Conservation (phyloP, 2,113 vertebrate genomes). For the Phycodurus eques region DNA sequence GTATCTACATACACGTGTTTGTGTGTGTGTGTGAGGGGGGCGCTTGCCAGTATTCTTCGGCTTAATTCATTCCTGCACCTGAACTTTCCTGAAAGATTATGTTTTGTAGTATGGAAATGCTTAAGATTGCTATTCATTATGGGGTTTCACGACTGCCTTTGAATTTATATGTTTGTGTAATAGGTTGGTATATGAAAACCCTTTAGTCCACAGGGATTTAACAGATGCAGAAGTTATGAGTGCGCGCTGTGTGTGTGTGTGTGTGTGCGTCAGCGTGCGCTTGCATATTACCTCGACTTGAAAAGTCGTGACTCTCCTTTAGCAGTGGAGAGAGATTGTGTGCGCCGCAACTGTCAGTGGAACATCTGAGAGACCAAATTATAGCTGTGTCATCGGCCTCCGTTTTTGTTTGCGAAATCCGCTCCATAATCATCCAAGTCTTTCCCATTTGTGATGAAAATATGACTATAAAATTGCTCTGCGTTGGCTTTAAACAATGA, state of each 20-base stretch:
- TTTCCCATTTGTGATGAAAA: slow-evolving; percentile 53
- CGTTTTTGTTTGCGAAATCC: slow-evolving; percentile 56
- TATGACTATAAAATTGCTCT: slow-evolving; percentile 44
- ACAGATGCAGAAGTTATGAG: slow-evolving; percentile 42
- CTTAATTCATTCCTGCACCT: slow-evolving; percentile 59
- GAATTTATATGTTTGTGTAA: slow-evolving; percentile 47
- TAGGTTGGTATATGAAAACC: slow-evolving; percentile 26
- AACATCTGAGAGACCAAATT: slow-evolving; percentile 69
- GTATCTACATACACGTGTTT: neutral
- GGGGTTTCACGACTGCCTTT: slow-evolving; percentile 52
- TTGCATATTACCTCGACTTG: slow-evolving; percentile 61
- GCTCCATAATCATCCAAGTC: slow-evolving; percentile 55
- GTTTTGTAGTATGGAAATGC: slow-evolving; percentile 67
- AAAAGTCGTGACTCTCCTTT: slow-evolving; percentile 70
- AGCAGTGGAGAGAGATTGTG: slow-evolving; percentile 47
- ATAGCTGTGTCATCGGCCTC: slow-evolving; percentile 70
- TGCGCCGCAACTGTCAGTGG: slow-evolving; percentile 67
- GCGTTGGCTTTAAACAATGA: slow-evolving; percentile 39
- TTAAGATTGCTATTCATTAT: slow-evolving; percentile 69
- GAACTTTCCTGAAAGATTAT: slow-evolving; percentile 65
- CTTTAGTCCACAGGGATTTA: slow-evolving; percentile 59
- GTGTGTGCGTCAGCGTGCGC: slow-evolving; percentile 14
- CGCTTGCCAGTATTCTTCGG: slow-evolving; percentile 30
- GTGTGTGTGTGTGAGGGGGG: slow-evolving; percentile 2
- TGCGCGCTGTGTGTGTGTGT: slow-evolving; percentile 10